Percentiles rank a stretch among this genome's conserved stretches.
These are phyloP conservation scores for Polyodon spathula DNA, from an alignment of 2,113 vertebrate species.

Conservation along the genomic window DNA sequence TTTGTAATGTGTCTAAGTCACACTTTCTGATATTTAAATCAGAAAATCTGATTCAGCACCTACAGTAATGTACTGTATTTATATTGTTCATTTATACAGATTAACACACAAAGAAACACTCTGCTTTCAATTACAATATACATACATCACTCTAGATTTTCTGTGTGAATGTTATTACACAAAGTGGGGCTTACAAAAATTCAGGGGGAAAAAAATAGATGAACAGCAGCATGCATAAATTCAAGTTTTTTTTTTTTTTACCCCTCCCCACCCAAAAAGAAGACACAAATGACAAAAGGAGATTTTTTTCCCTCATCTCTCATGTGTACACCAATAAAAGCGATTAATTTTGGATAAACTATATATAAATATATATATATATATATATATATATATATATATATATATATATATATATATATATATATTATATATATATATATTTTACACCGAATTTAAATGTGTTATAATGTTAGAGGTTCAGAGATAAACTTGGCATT, in stretches of 20 bases:
- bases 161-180: conserved; percentile 68
- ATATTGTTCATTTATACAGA: conserved; percentile 78
- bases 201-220: conserved; percentile 55
- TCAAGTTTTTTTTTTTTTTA: conserved; percentile 55
- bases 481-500: too few species aligned
- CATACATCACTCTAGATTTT: conserved; percentile 59
- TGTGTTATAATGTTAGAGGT: too few species aligned
- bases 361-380: too few species aligned
- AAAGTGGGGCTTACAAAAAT: conserved; percentile 68
- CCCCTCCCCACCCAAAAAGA: neutral
- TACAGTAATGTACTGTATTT: conserved; percentile 99
- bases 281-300: too few species aligned
- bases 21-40: conserved; percentile 72
- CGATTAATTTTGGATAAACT: neutral
- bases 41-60: conserved; percentile 85
- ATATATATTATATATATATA: neutral
- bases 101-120: conserved; percentile 67
- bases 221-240: conserved; percentile 85
- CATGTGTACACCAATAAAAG: conserved; percentile 1
- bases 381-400: neutral
- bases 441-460: too few species aligned
- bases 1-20: conserved; percentile 78
- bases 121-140: conserved; percentile 65
- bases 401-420: too few species aligned
- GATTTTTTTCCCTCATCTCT: conserved; percentile 1